Evolutionary conservation across 2,888 invertebrate genomes (phyloP), one percentile per base, ranked within the genome.

Genomic region (Dascillus cervinus): DNA sequence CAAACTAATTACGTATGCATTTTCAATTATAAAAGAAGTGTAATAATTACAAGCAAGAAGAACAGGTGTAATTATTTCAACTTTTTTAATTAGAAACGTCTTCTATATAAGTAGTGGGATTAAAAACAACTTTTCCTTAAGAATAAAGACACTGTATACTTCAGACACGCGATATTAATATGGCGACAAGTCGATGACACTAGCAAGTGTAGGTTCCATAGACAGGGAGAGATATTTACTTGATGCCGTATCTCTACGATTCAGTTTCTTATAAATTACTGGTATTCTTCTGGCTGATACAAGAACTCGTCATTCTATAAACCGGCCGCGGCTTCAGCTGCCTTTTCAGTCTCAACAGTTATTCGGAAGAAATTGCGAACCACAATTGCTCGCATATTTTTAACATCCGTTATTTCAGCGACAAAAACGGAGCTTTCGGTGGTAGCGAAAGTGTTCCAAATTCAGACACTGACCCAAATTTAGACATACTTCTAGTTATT

Each of bases 181-280:
- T 57, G 54, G 58, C 56, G 59, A 60, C 59, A 56, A 58, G 63
- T 60, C 62, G 60, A 58, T 62, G 62, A 61, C 60, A 61, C 59
- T 56, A 43, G 43, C 46, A 52, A 51, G 59, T 58, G 60, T 60
- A 59, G 60, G 58, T 54, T 53, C 59, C 50, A 48, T 48, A 53
- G 57, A 56, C 56, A 55, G 50, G 53, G 49, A 58, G 58, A 60
- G 58, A 60, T 62, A n/a, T n/a, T n/a, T n/a, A 59, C 59, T 60
- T 47, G 56, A 58, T 58, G 52, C 58, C 49, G 49, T 53, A 60
- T 60, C 60, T 55, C 56, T 59, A n/a, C n/a, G 17, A 60, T 60
- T 58, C 52, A 55, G 50, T 56, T 58, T 58, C 57, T 58, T 58
- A 60, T 60, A 60, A 60, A 60, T 60, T 60, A 55, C 56, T 48